These are phyloP conservation scores for Erythrocercus mccallii DNA, from an alignment of 2,113 vertebrate genomes.

Conservation along the genomic window DNA sequence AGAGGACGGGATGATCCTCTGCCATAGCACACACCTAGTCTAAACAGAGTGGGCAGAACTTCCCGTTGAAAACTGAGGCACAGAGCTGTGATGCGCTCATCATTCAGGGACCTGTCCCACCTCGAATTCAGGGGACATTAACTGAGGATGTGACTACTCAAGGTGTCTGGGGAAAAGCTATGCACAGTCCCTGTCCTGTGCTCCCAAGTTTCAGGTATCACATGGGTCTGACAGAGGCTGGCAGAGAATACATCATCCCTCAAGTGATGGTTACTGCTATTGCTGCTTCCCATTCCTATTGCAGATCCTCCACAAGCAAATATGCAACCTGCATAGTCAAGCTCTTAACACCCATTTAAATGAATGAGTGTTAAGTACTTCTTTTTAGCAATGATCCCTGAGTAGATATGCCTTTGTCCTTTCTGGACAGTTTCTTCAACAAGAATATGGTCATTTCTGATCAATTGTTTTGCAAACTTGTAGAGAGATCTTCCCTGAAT, in stretches of 20 bases:
- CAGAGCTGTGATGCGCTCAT: not conserved
- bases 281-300: not conserved
- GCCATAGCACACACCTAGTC: fast-evolving
- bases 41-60: not conserved
- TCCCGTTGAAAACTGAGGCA: not conserved
- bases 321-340: not conserved
- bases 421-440: not conserved
- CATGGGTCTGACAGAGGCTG: not conserved
- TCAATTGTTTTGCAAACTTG: not conserved
- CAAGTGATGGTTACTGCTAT: not conserved
- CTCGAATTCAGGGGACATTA: not conserved
- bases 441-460: not conserved
- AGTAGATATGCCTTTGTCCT: not conserved
- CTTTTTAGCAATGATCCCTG: not conserved
- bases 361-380: not conserved
- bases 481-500: not conserved
- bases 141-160: not conserved
- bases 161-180: not conserved
- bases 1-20: not conserved
- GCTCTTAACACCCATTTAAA: not conserved
- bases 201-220: not conserved
- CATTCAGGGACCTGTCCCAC: not conserved
- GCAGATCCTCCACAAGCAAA: not conserved
- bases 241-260: not conserved
- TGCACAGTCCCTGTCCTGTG: too few species aligned